Evolutionary conservation across 2,888 invertebrate species (phyloP), one percentile per base, ranked within the genome.

Genomic region (Miltochrista miniata): DNA sequence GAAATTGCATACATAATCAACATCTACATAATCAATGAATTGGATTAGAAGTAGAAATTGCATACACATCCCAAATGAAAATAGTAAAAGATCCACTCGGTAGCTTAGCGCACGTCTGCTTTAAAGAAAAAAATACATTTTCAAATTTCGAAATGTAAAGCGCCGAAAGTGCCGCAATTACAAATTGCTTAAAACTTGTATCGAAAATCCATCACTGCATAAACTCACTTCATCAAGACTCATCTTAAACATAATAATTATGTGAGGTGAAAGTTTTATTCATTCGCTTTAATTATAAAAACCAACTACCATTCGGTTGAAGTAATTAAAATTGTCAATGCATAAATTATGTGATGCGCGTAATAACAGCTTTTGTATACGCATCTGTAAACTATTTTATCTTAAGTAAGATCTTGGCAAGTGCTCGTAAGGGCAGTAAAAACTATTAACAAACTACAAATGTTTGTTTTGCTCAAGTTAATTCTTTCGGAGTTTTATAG

Each of bases 331-430:
- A 76, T 68, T 78, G 77, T 77, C 79, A 79, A 83, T 80, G 81
- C 78, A 87, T 87, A 87, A 84, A 85, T 87, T 83, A 85, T 71
- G 60, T 70, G 67, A 73, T 74, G 71, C 72, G 69, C 64, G 68
- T 81, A 84, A 85, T 84, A 81, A 87, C 76, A 78, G 80, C 76
- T 74, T 76, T 72, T 64, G 64, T 31, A 14, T 68, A 74, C 73
- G 65, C 84, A 79, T 85, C 81, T 82, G 81, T 86, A 75, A 81
- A 81, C 79, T 83, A 81, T 81, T 81, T 83, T 80, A 86, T 82
- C 81, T 73, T 66, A 70, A 74, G 65, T 66, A 72, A 68, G 68
- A 85, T 85, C 83, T 74, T 59, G 56, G 64, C 65, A 59, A 74
- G 61, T 65, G 60, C 51, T 64, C 64, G 62, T 72, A 74, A 68